These are phyloP conservation scores for Jordanella pulchra DNA, from an alignment of 2,797 vertebrate genomes.

Conservation along the genomic window DNA sequence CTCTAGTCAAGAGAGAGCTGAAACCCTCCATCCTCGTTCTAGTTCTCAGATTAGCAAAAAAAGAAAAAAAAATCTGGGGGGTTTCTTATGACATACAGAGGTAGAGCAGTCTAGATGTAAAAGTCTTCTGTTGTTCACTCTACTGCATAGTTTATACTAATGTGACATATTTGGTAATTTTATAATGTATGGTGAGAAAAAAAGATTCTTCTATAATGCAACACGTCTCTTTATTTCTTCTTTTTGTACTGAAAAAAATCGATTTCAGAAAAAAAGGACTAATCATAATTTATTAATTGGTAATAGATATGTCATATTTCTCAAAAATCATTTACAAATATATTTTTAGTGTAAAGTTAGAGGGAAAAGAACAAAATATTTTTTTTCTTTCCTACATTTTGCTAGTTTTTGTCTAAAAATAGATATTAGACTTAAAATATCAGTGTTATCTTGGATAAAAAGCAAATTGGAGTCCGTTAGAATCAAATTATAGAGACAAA, in stretches of 20 bases:
- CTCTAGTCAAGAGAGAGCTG: conserved; percentile 32
- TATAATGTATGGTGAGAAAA: neutral
- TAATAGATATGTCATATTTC: neutral
- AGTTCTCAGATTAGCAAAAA: conserved; percentile 9
- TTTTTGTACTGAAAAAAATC: neutral
- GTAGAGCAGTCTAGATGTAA: neutral
- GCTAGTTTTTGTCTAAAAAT: neutral
- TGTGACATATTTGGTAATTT: neutral
- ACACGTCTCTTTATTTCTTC: neutral
- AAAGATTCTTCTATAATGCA: neutral
- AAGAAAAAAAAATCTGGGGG: conserved; percentile 2
- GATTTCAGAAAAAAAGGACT: neutral
- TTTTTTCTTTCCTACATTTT: neutral
- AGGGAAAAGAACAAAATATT: neutral
- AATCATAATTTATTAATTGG: neutral
- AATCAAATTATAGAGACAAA: no score
- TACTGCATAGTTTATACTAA: neutral
- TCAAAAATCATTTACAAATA: neutral
- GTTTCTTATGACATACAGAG: conserved; percentile 2
- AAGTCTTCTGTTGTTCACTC: neutral
- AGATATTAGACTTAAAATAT: no score
- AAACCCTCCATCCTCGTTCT: conserved; percentile 36
- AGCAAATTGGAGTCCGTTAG: no score
- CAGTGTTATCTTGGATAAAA: no score
- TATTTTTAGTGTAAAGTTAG: neutral